These are phyloP conservation scores for Oxyscelio sp. DNA, from an alignment of 2,888 invertebrate species.

Conservation along the genomic window DNA sequence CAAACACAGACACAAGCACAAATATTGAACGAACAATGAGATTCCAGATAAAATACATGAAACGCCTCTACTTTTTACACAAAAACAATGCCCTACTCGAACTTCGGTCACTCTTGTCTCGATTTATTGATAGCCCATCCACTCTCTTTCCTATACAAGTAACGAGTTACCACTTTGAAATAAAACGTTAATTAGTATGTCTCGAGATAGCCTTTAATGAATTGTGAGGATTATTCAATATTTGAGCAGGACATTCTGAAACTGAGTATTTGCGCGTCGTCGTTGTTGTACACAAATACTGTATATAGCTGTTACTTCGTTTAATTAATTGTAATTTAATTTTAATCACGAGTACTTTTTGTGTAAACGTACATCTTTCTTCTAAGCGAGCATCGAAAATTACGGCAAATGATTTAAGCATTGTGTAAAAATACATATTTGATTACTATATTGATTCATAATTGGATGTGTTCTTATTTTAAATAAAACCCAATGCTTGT, in stretches of 20 bases:
- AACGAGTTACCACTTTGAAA: background rate
- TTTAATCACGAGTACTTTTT: slow-evolving; percentile 39
- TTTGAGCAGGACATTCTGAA: slow-evolving; percentile 17
- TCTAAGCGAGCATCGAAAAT: slow-evolving; percentile 10
- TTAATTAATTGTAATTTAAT: slow-evolving; percentile 59
- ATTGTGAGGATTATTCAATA: background rate
- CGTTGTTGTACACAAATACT: slow-evolving; percentile 52
- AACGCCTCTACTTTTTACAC: slow-evolving; percentile 8
- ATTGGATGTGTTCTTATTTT: slow-evolving; percentile 16
- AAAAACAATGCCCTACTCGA: slow-evolving; percentile 13
- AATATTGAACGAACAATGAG: too few relatives aligned
- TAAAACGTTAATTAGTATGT: background rate
- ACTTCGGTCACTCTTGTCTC: background rate
- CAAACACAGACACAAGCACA: too few relatives aligned
- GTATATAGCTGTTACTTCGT: slow-evolving; percentile 68
- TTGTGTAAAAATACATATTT: slow-evolving; percentile 58
- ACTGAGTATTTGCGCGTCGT: slow-evolving; percentile 34
- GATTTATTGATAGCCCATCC: background rate
- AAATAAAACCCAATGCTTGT: background rate
- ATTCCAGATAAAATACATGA: background rate
- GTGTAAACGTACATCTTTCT: slow-evolving; percentile 37
- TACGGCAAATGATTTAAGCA: background rate
- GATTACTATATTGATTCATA: slow-evolving; percentile 61
- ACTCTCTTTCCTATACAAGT: background rate
- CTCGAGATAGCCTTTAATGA: background rate